Conservation (phyloP, 2,797 vertebrate species). For the Poeciliopsis turneri region DNA sequence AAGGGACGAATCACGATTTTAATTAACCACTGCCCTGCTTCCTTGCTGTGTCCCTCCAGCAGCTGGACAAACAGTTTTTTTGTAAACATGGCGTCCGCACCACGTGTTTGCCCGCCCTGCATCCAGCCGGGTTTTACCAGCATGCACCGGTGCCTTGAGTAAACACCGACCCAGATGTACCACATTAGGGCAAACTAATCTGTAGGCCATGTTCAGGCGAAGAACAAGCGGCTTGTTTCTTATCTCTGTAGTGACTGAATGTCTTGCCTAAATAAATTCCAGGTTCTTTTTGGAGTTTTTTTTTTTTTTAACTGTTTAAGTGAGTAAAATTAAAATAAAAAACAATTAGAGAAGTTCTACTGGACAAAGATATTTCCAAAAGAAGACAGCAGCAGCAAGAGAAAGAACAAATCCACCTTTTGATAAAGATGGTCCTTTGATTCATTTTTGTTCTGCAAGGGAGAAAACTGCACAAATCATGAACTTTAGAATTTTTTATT, state of each 20-base stretch:
- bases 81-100: constrained; percentile 64
- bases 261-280: background rate
- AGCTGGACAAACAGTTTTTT: constrained; percentile 81
- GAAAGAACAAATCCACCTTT: background rate
- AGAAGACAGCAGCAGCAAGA: background rate
- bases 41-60: constrained; percentile 53
- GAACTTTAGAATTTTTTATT: background rate
- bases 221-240: constrained; percentile 14
- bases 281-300: background rate
- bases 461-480: background rate
- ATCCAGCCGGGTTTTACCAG: constrained; percentile 60
- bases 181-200: constrained; percentile 63
- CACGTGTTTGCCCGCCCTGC: constrained; percentile 64
- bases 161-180: constrained; percentile 71
- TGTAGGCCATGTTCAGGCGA: constrained; percentile 57
- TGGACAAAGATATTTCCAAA: background rate
- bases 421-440: background rate
- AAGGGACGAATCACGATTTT: constrained; percentile 82
- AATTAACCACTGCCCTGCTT: constrained; percentile 74
- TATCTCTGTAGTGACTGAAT: background rate
- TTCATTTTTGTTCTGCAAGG: background rate
- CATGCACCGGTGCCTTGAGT: constrained; percentile 36
- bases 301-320: background rate
- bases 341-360: background rate
- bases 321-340: background rate